These are phyloP conservation scores for Cichladusa arquata DNA, from an alignment of 2,113 vertebrate species.

Conservation along the genomic window DNA sequence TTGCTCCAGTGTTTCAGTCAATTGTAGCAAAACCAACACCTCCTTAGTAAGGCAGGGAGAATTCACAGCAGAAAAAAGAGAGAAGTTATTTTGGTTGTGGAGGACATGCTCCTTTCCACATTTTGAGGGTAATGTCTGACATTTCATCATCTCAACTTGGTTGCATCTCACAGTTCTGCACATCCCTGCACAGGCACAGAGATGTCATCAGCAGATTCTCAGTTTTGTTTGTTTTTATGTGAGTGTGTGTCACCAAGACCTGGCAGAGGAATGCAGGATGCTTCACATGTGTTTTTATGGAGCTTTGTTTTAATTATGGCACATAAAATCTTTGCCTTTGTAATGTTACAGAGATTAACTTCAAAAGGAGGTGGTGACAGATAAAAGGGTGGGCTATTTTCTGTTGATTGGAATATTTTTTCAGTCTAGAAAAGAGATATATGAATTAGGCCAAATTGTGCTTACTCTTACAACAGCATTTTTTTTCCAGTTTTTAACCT, in stretches of 20 bases:
- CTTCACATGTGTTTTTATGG: neutral
- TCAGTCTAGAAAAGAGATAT: neutral
- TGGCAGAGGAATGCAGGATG: neutral
- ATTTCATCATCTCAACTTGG: neutral
- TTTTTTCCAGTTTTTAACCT: neutral
- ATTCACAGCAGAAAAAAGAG: neutral
- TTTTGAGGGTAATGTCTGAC: neutral
- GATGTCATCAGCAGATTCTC: neutral
- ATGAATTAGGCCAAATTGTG: neutral
- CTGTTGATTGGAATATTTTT: neutral
- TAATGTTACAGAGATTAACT: neutral
- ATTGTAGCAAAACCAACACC: neutral
- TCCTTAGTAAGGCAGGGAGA: neutral
- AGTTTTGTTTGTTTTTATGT: neutral
- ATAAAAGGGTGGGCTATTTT: neutral
- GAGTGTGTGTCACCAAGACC: neutral
- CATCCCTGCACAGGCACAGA: neutral
- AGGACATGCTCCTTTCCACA: accelerated
- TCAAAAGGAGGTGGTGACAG: neutral
- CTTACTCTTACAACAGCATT: neutral
- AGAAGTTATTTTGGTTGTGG: neutral
- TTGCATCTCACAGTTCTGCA: neutral
- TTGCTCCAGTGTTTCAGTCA: neutral
- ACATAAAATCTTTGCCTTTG: neutral
- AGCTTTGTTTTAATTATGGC: neutral